Evolutionary conservation across 2,888 invertebrate species (phyloP), one percentile per base, ranked within the genome.

Genomic region (Idaea straminata): DNA sequence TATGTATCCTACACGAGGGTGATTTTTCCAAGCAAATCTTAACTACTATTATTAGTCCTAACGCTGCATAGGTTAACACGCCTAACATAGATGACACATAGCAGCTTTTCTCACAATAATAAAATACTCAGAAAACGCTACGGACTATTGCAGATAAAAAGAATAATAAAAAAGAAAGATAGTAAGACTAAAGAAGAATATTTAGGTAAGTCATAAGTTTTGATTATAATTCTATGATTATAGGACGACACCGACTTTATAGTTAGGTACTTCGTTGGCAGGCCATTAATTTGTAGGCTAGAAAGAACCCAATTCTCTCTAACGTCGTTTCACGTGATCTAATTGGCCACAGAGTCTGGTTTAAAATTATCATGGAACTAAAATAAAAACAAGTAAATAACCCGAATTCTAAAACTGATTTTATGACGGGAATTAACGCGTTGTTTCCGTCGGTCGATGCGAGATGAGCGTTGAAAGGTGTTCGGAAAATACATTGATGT

Each of bases 371-470:
- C 91, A 87, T 88, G 87, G 82, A 87, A 86, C 91, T 89, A 86
- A 91, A 91, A 92, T 91, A 91, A 91, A 92, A 91, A 90, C 87
- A 92, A 91, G 91, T 91, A 92, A 92, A 92, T 91, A 91, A 91
- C 89, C 91, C 88, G 89, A 90, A 91, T 92, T 91, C 92, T 92
- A 91, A 92, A 92, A 90, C 86, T 87, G 92, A 92, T 92, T 92
- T 92, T 92, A 92, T 91, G 92, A 92, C 91, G 91, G 89, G 92
- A 92, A 92, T 92, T 92, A 92, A 92, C 92, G 91, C 87, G 91
- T 92, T 91, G 91, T 92, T 92, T 92, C 92, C 92, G 92, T 88
- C 91, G 89, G 88, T 86, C 86, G 91, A 89, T 90, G 90, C 86
- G 91, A 86, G 91, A 88, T 86, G 89, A 86, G 91, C 89, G 91